Conservation (phyloP, 2,113 vertebrate species). For the Petrocephalus microphthalmus region DNA sequence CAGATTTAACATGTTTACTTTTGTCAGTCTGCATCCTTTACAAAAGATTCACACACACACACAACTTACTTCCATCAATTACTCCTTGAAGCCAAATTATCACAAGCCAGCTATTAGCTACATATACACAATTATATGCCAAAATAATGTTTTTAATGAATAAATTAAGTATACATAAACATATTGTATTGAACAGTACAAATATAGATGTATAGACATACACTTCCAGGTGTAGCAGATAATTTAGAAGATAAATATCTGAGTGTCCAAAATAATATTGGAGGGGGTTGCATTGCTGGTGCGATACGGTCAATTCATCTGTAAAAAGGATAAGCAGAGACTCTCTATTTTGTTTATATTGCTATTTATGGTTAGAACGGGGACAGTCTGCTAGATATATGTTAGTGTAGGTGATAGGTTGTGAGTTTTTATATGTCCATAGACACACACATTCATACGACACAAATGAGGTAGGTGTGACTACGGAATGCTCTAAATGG, state of each 20-base stretch:
- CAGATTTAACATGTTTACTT: background rate
- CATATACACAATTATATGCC: background rate
- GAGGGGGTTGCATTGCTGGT: conserved; percentile 6
- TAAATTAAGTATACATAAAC: background rate
- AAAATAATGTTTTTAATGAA: background rate
- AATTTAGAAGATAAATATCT: background rate
- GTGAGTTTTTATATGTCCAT: background rate
- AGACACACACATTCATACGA: background rate
- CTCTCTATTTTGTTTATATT: background rate
- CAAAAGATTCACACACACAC: background rate
- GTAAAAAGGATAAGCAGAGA: background rate
- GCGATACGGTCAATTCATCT: background rate
- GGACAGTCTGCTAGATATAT: background rate
- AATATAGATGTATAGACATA: background rate
- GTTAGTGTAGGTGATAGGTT: background rate
- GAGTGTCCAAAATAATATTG: background rate
- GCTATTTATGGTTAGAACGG: background rate
- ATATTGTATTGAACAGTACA: background rate
- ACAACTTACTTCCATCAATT: background rate
- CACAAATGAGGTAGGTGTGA: background rate
- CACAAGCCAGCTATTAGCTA: background rate
- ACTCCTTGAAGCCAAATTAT: background rate
- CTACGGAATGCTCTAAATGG: background rate
- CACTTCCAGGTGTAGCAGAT: background rate
- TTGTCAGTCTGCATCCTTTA: background rate